Percentiles rank a stretch among this genome's conserved stretches.
These are phyloP conservation scores for Trilocha varians DNA, from an alignment of 2,888 invertebrate species.

Conservation along the genomic window DNA sequence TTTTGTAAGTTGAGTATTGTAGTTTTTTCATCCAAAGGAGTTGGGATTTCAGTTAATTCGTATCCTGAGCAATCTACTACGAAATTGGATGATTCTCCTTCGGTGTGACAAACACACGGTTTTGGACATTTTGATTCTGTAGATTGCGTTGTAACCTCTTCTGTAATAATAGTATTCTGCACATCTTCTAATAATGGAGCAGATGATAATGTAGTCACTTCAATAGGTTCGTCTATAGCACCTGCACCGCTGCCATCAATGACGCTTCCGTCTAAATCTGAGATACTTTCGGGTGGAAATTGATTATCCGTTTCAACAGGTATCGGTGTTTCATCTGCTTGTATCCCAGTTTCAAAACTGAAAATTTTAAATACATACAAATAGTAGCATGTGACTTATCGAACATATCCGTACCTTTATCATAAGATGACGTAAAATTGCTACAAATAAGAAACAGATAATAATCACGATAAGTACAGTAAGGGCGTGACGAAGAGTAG, in stretches of 20 bases:
- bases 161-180: conserved; percentile 20
- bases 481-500: conserved; percentile 40
- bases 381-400: conserved; percentile 44
- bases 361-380: conserved; percentile 14
- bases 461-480: conserved; percentile 49
- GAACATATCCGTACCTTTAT: conserved; percentile 36
- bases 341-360: conserved; percentile 35
- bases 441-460: conserved; percentile 48
- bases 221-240: conserved; percentile 31
- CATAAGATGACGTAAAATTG: conserved; percentile 53
- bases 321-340: conserved; percentile 44
- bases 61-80: conserved; percentile 64
- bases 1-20: conserved; percentile 52
- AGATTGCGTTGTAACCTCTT: conserved; percentile 15
- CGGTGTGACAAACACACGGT: conserved; percentile 47
- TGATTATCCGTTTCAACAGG: conserved; percentile 56
- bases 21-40: conserved; percentile 42
- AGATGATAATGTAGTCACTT: conserved; percentile 23
- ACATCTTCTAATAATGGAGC: conserved; percentile 37
- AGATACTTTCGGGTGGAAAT: conserved; percentile 48
- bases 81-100: conserved; percentile 38
- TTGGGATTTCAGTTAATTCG: conserved; percentile 62
- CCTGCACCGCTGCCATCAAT: conserved; percentile 47
- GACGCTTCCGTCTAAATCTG: conserved; percentile 27
- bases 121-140: conserved; percentile 36